phyloP scores from a whole-genome alignment of 2,113 vertebrate species.

The Etia nguti region DNA sequence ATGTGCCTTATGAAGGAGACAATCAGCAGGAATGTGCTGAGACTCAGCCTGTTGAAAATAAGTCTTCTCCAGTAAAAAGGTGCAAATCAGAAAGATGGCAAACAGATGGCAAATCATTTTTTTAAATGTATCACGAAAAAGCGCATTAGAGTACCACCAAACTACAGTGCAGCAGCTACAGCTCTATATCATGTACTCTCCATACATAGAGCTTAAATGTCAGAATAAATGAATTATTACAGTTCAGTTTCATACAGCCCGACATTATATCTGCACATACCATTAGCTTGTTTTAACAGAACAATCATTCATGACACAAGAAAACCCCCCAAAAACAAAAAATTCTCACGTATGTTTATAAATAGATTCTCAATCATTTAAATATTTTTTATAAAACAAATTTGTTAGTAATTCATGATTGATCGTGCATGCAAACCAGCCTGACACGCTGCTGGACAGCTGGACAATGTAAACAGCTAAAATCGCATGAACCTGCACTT shows the following conservation, averaged over 20 bases:
- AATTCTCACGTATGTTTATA: neutral
- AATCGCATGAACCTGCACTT: neutral
- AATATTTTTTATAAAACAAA: neutral
- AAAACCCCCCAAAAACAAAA: neutral
- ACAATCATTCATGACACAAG: rapidly evolving
- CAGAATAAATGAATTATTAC: neutral
- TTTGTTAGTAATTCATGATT: neutral
- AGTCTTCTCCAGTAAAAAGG: neutral
- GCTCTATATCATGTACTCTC: neutral
- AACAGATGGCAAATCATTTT: neutral
- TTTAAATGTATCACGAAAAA: neutral
- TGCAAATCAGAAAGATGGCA: neutral
- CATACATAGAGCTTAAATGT: neutral
- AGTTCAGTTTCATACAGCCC: neutral
- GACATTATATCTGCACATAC: neutral
- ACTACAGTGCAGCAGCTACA: neutral
- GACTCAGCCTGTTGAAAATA: neutral
- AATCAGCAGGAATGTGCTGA: conserved; percentile 17
- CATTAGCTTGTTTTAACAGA: neutral
- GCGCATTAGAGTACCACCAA: conserved; percentile 11
- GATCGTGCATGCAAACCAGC: neutral
- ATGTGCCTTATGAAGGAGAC: neutral
- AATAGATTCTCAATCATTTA: neutral
- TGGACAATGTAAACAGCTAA: conserved; percentile 4
- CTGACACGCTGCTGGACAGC: neutral